These are phyloP conservation scores for Zaprionus tsacasi DNA, from an alignment of 1,140 invertebrate genomes.

Conservation along the genomic window DNA sequence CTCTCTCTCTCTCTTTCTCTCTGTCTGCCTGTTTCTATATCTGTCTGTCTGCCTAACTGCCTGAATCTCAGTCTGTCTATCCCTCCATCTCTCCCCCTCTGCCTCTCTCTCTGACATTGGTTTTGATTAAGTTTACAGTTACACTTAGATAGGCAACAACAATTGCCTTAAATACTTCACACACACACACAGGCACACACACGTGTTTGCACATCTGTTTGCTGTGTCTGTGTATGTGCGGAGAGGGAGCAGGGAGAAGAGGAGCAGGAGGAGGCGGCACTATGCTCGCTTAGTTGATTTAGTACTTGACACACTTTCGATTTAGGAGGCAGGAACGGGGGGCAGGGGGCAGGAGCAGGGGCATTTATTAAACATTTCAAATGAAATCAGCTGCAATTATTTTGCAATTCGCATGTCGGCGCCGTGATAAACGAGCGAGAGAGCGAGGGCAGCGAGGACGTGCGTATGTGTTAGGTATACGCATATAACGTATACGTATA, in stretches of 20 bases:
- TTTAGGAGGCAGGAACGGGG: too few relatives aligned
- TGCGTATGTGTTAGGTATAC: neutral
- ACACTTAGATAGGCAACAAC: neutral
- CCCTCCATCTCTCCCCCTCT: too few relatives aligned
- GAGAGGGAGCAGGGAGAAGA: neutral
- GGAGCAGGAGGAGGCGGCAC: neutral
- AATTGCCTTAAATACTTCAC: constrained; percentile 1
- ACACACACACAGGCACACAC: neutral
- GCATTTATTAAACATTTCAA: constrained; percentile 6
- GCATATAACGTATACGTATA: neutral
- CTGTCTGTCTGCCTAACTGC: too few relatives aligned
- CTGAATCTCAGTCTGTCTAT: too few relatives aligned
- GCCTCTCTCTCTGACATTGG: neutral
- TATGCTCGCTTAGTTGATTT: neutral
- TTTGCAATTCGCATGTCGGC: neutral
- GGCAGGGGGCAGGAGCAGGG: neutral
- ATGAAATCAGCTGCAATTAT: constrained; percentile 17
- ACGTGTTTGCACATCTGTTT: neutral
- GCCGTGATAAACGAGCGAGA: constrained; percentile 1
- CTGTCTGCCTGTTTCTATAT: neutral
- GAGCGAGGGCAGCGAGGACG: neutral
- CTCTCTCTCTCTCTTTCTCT: neutral
- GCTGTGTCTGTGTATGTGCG: neutral
- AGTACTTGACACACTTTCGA: constrained; percentile 22
- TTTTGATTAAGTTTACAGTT: constrained; percentile 31